A percentile compares a stretch with the other conserved stretches of the same genome.
phyloP scores from a whole-genome alignment of 2,797 vertebrate species.

The Pyrocephalus nanus region DNA sequence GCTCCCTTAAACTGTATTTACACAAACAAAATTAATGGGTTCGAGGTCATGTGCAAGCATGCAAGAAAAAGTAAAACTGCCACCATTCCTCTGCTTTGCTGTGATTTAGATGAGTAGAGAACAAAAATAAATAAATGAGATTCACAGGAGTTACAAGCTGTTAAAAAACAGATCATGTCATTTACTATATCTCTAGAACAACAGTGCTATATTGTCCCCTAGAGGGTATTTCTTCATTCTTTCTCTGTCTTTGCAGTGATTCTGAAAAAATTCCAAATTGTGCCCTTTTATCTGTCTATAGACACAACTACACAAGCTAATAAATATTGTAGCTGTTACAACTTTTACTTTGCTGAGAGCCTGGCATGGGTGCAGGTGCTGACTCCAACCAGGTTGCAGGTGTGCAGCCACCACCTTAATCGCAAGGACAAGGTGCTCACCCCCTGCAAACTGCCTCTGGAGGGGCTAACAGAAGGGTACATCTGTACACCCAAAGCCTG shows the following conservation, averaged over 20 bases:
- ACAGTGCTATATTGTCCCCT: neutral
- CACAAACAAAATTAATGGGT: neutral
- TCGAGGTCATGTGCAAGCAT: neutral
- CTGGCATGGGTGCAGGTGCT: neutral
- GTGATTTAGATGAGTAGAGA: neutral
- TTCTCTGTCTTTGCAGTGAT: neutral
- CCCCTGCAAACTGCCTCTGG: accelerated
- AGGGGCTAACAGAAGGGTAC: neutral
- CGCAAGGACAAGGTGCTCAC: accelerated
- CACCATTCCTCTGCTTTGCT: neutral
- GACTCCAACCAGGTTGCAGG: accelerated
- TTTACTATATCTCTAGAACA: neutral
- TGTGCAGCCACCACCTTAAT: neutral
- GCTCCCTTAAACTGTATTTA: neutral
- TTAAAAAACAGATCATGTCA: neutral
- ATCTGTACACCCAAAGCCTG: accelerated
- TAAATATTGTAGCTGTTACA: neutral
- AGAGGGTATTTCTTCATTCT: neutral
- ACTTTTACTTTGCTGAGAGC: neutral
- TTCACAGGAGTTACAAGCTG: neutral
- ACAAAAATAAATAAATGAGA: neutral
- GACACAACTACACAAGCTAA: neutral
- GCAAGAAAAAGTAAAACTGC: neutral
- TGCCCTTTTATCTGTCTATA: neutral
- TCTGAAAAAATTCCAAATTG: neutral